A percentile compares a stretch with the other conserved stretches of the same genome.
Conservation (phyloP, 2,797 vertebrate genomes). For the Anguilla megastoma region DNA sequence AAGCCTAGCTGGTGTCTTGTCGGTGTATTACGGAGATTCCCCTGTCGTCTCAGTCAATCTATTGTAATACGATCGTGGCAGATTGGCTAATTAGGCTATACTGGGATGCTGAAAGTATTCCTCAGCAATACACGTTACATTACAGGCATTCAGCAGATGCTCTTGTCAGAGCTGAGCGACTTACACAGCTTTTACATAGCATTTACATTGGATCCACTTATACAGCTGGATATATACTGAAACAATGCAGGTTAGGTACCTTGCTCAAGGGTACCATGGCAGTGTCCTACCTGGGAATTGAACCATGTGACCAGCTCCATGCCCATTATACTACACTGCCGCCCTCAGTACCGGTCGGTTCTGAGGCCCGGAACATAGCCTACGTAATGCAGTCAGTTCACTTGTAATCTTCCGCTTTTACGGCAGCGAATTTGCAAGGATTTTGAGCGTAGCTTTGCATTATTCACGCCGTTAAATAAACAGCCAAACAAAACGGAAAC, state of each 20-base stretch:
- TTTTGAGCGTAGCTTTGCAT: not conserved
- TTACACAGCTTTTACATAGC: too few species aligned
- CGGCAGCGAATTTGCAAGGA: not conserved
- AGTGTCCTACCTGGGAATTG: too few species aligned
- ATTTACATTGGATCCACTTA: too few species aligned
- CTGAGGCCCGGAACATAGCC: too few species aligned
- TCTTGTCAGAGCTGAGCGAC: too few species aligned
- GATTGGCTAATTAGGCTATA: not conserved
- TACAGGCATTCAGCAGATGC: too few species aligned
- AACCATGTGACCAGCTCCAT: too few species aligned
- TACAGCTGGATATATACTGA: too few species aligned
- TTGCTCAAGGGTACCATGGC: too few species aligned
- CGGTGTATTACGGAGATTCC: not conserved
- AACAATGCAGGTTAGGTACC: too few species aligned
- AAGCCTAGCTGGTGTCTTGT: not conserved
- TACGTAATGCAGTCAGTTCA: not conserved
- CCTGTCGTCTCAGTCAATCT: not conserved
- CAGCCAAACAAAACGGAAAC: slow-evolving; percentile 20
- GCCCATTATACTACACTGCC: too few species aligned
- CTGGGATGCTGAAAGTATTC: not conserved
- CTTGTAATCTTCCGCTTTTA: not conserved
- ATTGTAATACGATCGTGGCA: not conserved
- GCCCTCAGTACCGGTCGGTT: not conserved
- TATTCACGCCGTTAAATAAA: slow-evolving; percentile 29
- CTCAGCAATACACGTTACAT: not conserved